phyloP scores from a whole-genome alignment of 1,140 invertebrate genomes.

The Choristoneura fumiferana region DNA sequence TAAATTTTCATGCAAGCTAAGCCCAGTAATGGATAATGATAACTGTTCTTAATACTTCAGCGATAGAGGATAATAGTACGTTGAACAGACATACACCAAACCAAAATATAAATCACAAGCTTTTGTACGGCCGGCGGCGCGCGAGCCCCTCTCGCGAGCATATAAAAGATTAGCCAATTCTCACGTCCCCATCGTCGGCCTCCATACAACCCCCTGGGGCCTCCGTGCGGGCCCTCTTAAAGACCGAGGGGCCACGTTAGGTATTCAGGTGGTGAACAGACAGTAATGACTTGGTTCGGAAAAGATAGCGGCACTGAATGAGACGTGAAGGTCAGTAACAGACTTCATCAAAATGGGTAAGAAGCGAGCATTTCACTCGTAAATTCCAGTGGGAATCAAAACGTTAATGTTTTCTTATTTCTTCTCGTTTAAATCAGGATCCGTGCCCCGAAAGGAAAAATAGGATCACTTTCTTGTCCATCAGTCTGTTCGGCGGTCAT shows the following conservation, averaged over 20 bases:
- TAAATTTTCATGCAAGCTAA: no score
- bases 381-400: no score
- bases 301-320: not conserved
- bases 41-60: no score
- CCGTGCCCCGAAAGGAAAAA: no score
- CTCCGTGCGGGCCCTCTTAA: constrained; percentile 9
- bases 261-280: constrained; percentile 11
- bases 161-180: constrained; percentile 17
- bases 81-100: no score
- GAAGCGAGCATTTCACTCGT: no score
- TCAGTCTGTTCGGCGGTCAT: no score
- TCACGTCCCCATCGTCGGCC: constrained; percentile 3
- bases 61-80: no score
- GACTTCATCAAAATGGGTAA: not conserved
- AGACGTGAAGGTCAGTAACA: not conserved
- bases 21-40: no score
- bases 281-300: constrained; percentile 2
- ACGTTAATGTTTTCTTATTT: no score
- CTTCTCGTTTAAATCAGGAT: no score
- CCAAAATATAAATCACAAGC: not conserved
- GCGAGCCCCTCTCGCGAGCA: not conserved
- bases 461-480: no score
- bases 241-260: not conserved
- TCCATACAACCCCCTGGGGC: constrained; percentile 12
- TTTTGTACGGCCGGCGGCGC: constrained; percentile 2